These are phyloP conservation scores for Orientallactaga bullata DNA, from an alignment of 2,113 vertebrate genomes.

Conservation along the genomic window DNA sequence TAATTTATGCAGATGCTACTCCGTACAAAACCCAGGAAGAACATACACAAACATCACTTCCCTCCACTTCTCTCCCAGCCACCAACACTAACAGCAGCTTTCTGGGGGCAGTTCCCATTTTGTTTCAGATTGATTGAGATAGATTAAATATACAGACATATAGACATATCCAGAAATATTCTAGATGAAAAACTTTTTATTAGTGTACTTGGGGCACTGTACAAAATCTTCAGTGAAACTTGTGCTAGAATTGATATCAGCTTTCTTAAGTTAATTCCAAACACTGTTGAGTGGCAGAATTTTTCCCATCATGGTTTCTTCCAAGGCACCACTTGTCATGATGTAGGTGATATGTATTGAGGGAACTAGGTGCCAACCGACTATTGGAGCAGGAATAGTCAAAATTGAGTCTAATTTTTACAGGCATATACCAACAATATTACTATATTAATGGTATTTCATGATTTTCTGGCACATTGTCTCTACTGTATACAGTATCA, in stretches of 20 bases:
- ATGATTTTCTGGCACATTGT: background rate
- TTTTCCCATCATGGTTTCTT: background rate
- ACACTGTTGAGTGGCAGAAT: background rate
- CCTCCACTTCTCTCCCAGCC: background rate
- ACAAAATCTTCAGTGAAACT: background rate
- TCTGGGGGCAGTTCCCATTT: background rate
- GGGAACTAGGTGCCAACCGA: background rate
- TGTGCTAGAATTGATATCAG: too few relatives aligned
- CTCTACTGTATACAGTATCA: background rate
- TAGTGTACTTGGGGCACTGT: background rate
- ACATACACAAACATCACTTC: background rate
- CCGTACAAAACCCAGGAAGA: background rate
- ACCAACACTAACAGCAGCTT: background rate
- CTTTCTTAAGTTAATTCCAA: background rate
- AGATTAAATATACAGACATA: background rate
- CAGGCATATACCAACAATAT: background rate
- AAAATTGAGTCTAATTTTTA: background rate
- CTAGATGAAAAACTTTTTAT: background rate
- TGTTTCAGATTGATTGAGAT: background rate
- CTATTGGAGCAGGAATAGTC: background rate
- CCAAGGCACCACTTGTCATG: background rate
- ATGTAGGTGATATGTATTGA: background rate
- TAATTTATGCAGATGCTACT: background rate
- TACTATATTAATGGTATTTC: background rate
- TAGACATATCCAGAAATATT: background rate